phyloP scores from a whole-genome alignment of 2,113 vertebrate genomes.

The Planiliza haematocheilus region DNA sequence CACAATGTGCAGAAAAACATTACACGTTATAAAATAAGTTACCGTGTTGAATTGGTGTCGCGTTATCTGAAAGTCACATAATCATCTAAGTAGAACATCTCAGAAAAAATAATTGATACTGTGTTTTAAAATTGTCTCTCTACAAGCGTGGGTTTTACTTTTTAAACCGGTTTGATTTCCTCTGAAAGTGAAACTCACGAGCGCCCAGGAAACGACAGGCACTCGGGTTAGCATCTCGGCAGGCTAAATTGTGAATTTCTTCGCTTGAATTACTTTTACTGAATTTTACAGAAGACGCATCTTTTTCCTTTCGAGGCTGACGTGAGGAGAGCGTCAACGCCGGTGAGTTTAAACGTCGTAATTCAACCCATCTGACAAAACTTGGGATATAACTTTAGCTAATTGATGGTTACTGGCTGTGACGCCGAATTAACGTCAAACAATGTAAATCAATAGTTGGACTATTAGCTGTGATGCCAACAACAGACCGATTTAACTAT shows the following conservation, averaged over 20 bases:
- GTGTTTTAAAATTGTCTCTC: too few species aligned
- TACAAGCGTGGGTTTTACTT: constrained; percentile 1
- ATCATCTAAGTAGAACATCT: too few species aligned
- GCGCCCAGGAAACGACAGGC: background rate
- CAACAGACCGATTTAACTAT: too few species aligned
- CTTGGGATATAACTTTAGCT: too few species aligned
- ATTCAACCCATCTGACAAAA: background rate
- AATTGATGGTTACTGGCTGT: too few species aligned
- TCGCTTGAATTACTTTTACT: background rate
- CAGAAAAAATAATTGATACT: too few species aligned
- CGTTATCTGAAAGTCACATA: background rate
- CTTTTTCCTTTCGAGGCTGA: background rate
- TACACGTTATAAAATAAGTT: background rate
- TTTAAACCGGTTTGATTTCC: background rate
- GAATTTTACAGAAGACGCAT: background rate
- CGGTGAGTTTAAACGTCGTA: background rate
- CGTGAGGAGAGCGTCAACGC: background rate
- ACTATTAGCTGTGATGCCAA: too few species aligned
- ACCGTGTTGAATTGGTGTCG: background rate
- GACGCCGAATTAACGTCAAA: too few species aligned
- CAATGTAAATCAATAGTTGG: too few species aligned
- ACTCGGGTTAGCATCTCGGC: too few species aligned
- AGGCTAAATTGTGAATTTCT: too few species aligned
- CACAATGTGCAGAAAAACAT: background rate
- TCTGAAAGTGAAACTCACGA: constrained; percentile 44